These are phyloP conservation scores for Nothura maculosa DNA, from an alignment of 2,797 vertebrate genomes.

Conservation along the genomic window DNA sequence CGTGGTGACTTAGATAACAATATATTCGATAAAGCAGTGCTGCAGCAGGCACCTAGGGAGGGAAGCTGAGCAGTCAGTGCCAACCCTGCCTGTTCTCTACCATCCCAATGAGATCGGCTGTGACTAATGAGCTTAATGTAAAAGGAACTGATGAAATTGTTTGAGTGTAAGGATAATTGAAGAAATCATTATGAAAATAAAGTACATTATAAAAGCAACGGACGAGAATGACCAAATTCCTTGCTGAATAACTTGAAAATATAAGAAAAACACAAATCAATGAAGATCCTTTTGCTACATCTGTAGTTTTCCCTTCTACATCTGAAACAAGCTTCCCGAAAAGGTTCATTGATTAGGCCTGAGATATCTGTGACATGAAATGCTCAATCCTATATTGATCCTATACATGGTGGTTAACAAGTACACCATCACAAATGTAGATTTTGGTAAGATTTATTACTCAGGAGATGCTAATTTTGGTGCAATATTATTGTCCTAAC, in stretches of 20 bases:
- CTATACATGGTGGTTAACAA: constrained; percentile 17
- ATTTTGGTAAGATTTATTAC: constrained; percentile 35
- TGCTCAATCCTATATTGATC: not conserved
- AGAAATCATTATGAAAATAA: not conserved
- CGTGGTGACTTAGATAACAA: not conserved
- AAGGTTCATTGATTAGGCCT: not conserved
- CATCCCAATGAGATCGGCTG: not conserved
- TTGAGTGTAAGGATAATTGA: not conserved
- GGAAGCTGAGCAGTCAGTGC: not conserved
- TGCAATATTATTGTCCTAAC: constrained; percentile 22
- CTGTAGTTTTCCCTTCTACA: not conserved
- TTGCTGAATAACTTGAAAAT: not conserved
- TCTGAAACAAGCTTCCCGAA: constrained; percentile 3
- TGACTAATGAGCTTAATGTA: not conserved
- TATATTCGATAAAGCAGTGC: not conserved
- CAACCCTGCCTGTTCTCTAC: not conserved
- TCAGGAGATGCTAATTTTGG: constrained; percentile 35
- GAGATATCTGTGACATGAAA: not conserved
- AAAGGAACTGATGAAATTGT: not conserved
- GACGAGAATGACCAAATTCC: not conserved
- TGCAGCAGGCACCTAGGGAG: not conserved
- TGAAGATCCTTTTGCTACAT: not conserved
- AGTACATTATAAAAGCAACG: not conserved
- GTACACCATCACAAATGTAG: constrained; percentile 21
- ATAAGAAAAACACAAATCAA: not conserved